Evolutionary conservation across 1,140 invertebrate genomes (phyloP).

Genomic region (Bombus waltoni): DNA sequence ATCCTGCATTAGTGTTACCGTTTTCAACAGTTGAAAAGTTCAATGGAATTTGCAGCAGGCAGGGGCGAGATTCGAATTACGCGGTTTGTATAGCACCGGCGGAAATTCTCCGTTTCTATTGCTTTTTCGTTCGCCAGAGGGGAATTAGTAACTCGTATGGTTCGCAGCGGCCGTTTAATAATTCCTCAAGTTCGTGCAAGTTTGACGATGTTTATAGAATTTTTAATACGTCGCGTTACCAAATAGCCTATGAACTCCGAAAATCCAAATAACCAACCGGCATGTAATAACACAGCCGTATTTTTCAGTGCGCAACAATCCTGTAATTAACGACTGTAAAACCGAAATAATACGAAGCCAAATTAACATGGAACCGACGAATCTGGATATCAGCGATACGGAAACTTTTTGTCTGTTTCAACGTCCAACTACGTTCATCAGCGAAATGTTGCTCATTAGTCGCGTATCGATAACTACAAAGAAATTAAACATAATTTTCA

Average conservation of each 20-base stretch:
- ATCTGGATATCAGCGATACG: background rate
- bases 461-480: background rate
- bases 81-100: too few relatives aligned
- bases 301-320: background rate
- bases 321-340: slow-evolving; percentile 11
- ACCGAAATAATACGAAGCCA: background rate
- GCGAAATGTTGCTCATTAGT: background rate
- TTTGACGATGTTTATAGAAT: slow-evolving; percentile 35
- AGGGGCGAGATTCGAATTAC: background rate
- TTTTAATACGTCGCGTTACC: slow-evolving; percentile 32
- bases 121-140: background rate
- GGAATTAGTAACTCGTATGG: background rate
- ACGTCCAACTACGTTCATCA: background rate
- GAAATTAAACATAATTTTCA: background rate
- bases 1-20: too few relatives aligned
- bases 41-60: background rate
- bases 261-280: background rate
- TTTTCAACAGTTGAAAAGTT: background rate
- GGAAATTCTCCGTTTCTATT: background rate
- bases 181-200: background rate
- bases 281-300: background rate
- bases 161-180: slow-evolving; percentile 4
- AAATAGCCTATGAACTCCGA: background rate
- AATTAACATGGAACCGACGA: slow-evolving; percentile 5
- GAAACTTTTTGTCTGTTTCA: background rate